Base-by-base conservation (phyloP, 2,888 invertebrate genomes). In the Dolomedes plantarius region DNA sequence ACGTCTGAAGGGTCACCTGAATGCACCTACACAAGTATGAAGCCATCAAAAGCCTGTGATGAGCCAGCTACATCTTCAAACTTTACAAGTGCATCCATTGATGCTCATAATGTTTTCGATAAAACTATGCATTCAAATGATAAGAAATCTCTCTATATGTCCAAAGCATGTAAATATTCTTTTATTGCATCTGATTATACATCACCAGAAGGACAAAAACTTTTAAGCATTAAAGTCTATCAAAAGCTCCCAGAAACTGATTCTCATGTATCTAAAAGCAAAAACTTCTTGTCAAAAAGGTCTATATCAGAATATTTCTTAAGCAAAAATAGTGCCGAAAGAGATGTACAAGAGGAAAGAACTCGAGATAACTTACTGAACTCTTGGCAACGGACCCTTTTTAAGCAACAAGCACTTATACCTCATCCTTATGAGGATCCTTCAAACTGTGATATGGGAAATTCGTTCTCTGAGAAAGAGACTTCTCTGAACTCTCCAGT, bases 291-390 rank as follows among this genome's bases (percentile, higher is more conserved):
- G 19, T 80, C 86, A 1, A 79, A 86, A 67, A 62, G 86, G 75
- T 86, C 86, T n/a, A 86, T 86, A 36, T 86, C 86, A 13, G 86
- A 86, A 23, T 86, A 86, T 80, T 86, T 78, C 56, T 74, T 86
- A 56, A 80, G 86, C 36, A 80, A 86, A 50, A 86, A 79, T 69
- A 68, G 41, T 27, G 27, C 29, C 31, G 86, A 86, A 19, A 77
- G 67, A 65, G 79, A 79, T 62, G 68, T 16, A 41, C 68, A 62
- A 28, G 76, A 83, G 64, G 82, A 83, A 5, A 71, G 36, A 13
- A n/a, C 23, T n/a, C 76, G 72, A 65, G 82, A 76, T 28, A 74
- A 16, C 16, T 76, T 76, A 11, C 36, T 83, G 16, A 83, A 76
- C 23, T 77, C 85, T 9, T 78, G 77, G 72, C 78, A 85, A 56